These are phyloP conservation scores for Catharus fuscescens DNA, from an alignment of 2,113 vertebrate genomes.

Conservation along the genomic window DNA sequence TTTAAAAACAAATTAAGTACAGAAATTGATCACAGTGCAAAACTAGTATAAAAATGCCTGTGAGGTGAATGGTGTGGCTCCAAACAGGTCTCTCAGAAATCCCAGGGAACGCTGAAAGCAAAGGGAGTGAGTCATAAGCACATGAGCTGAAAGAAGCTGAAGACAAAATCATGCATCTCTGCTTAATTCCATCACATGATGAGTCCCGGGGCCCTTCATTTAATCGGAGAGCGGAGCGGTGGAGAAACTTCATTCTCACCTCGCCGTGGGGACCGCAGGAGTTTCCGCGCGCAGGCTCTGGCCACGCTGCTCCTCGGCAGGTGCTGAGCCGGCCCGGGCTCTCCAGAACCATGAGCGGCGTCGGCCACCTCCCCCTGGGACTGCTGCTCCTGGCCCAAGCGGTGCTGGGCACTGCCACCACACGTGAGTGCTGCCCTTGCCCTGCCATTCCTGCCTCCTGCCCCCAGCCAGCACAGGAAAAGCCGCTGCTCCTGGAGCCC, in stretches of 20 bases:
- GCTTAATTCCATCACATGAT: conserved; percentile 85
- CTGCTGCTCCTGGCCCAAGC: conserved; percentile 58
- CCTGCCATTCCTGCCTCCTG: not conserved
- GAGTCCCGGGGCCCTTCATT: conserved; percentile 69
- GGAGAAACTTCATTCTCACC: not conserved
- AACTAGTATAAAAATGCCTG: conserved; percentile 27
- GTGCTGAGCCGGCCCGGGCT: accelerated
- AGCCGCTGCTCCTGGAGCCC: not conserved
- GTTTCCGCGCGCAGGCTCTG: accelerated
- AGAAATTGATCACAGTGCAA: conserved; percentile 18
- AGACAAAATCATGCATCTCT: conserved; percentile 78
- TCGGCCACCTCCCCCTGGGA: not conserved
- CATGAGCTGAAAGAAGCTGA: conserved; percentile 74
- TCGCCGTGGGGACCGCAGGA: not conserved
- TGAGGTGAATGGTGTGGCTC: conserved; percentile 40
- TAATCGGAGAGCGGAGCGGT: conserved; percentile 50
- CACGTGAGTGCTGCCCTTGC: conserved; percentile 69
- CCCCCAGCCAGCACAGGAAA: accelerated
- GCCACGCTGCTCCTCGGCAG: not conserved
- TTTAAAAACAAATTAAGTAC: conserved; percentile 70
- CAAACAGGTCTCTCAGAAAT: conserved; percentile 54
- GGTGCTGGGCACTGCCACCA: conserved; percentile 6
- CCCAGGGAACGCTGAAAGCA: conserved; percentile 60
- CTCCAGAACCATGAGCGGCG: conserved; percentile 45
- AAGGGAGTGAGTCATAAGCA: conserved; percentile 80